Evolutionary conservation across 2,113 vertebrate genomes (phyloP).

Genomic region (Taxidea taxus): DNA sequence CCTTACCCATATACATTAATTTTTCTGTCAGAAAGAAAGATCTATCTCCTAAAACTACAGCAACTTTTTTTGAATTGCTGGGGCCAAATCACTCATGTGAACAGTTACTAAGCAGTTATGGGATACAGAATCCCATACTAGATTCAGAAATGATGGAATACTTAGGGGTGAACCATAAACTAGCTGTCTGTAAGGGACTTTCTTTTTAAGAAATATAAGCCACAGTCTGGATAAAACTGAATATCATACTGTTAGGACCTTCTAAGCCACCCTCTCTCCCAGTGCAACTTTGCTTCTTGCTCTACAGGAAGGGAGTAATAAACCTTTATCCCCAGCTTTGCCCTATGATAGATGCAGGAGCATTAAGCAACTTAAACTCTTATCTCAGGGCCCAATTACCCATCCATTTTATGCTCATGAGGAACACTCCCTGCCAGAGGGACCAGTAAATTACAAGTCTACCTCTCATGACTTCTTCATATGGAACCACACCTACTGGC

Average conservation of each 20-base stretch:
- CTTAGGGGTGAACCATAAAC: background rate
- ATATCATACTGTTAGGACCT: background rate
- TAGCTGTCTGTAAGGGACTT: background rate
- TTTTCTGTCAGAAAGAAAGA: background rate
- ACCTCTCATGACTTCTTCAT: background rate
- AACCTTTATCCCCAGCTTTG: background rate
- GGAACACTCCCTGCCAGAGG: background rate
- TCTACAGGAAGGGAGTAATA: background rate
- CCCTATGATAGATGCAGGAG: background rate
- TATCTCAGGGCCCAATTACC: background rate
- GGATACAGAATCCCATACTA: background rate
- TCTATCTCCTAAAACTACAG: background rate
- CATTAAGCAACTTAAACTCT: background rate
- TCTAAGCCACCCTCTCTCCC: background rate
- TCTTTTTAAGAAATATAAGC: constrained; percentile 1
- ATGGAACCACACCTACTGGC: background rate
- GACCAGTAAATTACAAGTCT: background rate
- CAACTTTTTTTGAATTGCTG: background rate
- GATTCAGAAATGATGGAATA: background rate
- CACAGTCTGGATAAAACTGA: background rate
- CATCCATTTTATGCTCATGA: background rate
- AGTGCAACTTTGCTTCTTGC: background rate
- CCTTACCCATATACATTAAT: background rate
- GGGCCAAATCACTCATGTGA: background rate
- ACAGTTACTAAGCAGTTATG: background rate